Evolutionary conservation across 2,888 invertebrate genomes (phyloP).

Genomic region (Ellobium chinense): DNA sequence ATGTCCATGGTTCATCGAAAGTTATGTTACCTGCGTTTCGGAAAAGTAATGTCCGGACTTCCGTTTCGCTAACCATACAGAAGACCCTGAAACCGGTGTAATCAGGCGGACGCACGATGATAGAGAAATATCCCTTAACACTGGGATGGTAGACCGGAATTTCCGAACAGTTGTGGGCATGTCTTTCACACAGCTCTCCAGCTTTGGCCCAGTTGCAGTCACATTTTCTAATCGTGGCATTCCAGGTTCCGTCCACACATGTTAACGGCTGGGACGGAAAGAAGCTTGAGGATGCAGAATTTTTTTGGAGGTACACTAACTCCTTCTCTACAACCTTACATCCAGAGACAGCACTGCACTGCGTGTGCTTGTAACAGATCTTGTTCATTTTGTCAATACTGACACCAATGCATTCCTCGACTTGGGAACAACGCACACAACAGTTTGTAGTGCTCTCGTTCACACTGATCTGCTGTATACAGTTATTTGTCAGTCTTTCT

Average conservation of each 20-base stretch:
- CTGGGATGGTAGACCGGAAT: not conserved
- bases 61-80: not conserved
- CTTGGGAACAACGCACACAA: not conserved
- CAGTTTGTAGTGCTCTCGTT: not conserved
- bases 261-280: not conserved
- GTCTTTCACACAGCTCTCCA: not conserved
- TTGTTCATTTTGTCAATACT: not conserved
- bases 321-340: not conserved
- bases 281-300: not conserved
- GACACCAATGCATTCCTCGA: not conserved
- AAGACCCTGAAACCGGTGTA: not conserved
- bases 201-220: not conserved
- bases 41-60: not conserved
- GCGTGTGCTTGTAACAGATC: not conserved
- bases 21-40: not conserved
- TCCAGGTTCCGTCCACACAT: constrained; percentile 12
- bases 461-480: not conserved
- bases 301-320: not conserved
- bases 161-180: not conserved
- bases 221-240: not conserved
- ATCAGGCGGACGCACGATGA: not conserved
- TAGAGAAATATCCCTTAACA: not conserved
- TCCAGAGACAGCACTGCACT: not conserved
- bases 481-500: not conserved
- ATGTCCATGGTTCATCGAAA: not conserved